Percentiles rank a stretch among this genome's conserved stretches.
Evolutionary conservation across 2,113 vertebrate genomes (phyloP).

Genomic region (Microtus richardsoni): DNA sequence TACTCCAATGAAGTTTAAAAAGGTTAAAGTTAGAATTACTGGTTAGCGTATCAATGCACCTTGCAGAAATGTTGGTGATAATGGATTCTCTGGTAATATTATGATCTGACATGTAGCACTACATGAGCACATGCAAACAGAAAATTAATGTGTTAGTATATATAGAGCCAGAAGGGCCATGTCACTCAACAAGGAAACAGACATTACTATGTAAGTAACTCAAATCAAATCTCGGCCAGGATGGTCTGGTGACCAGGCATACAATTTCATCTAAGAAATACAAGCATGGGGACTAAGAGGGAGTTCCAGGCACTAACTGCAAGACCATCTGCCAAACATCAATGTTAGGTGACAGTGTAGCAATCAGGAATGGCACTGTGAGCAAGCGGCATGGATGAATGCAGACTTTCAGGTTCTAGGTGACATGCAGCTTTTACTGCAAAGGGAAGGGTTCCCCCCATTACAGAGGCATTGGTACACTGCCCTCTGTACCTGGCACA

Average conservation of each 20-base stretch:
- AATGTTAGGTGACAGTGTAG: slow-evolving; percentile 86
- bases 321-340: slow-evolving; percentile 80
- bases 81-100: slow-evolving; percentile 59
- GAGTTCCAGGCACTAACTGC: slow-evolving; percentile 81
- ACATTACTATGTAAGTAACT: slow-evolving; percentile 78
- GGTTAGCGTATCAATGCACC: slow-evolving; percentile 58
- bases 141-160: slow-evolving; percentile 83
- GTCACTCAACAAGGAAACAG: slow-evolving; percentile 76
- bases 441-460: slow-evolving; percentile 84
- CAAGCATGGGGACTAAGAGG: slow-evolving; percentile 77
- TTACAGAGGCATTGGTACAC: slow-evolving; percentile 86
- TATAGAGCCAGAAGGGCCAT: slow-evolving; percentile 76
- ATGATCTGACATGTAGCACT: slow-evolving; percentile 67
- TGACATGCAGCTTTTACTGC: slow-evolving; percentile 78
- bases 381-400: slow-evolving; percentile 84
- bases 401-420: slow-evolving; percentile 71
- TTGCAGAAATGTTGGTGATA: slow-evolving; percentile 49
- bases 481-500: slow-evolving; percentile 92
- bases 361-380: slow-evolving; percentile 84
- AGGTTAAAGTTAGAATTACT: slow-evolving; percentile 19
- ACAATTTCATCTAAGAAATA: slow-evolving; percentile 72
- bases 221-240: slow-evolving; percentile 75
- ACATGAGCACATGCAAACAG: slow-evolving; percentile 77
- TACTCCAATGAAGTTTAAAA: slow-evolving; percentile 57
- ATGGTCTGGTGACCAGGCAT: slow-evolving; percentile 76